A percentile compares a stretch with the other conserved stretches of the same genome.
These are phyloP conservation scores for Poeciliopsis gracilis DNA, from an alignment of 2,797 vertebrate species.

Conservation along the genomic window DNA sequence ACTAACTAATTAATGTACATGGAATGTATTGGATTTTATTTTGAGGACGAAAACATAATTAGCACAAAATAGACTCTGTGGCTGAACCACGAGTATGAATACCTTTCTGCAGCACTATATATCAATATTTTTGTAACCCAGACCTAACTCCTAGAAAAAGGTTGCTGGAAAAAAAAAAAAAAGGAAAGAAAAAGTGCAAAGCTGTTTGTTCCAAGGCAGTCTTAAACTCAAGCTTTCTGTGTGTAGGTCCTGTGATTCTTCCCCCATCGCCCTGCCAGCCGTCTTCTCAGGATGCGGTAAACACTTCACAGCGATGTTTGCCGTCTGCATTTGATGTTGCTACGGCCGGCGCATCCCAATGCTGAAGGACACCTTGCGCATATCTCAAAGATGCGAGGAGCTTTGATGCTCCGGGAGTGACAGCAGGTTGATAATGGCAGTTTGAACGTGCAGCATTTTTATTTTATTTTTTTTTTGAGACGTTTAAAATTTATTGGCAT, in stretches of 20 bases:
- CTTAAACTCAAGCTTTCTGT: neutral
- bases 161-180: neutral
- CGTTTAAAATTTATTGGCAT: neutral
- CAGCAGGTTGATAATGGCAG: constrained; percentile 6
- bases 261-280: neutral
- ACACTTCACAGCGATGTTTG: constrained; percentile 6
- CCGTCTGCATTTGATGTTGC: constrained; percentile 3
- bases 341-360: neutral
- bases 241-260: constrained; percentile 2
- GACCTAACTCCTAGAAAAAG: neutral
- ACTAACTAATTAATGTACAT: neutral
- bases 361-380: constrained; percentile 8
- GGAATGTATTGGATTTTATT: neutral
- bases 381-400: neutral
- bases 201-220: neutral
- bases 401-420: constrained; percentile 4
- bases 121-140: neutral
- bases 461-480: too few relatives aligned
- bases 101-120: neutral
- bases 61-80: neutral
- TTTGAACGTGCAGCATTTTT: neutral
- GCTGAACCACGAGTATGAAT: neutral
- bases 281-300: neutral
- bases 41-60: neutral
- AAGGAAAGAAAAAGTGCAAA: neutral